Conservation (phyloP, 2,797 vertebrate species). For the Phalanger gymnotis region DNA sequence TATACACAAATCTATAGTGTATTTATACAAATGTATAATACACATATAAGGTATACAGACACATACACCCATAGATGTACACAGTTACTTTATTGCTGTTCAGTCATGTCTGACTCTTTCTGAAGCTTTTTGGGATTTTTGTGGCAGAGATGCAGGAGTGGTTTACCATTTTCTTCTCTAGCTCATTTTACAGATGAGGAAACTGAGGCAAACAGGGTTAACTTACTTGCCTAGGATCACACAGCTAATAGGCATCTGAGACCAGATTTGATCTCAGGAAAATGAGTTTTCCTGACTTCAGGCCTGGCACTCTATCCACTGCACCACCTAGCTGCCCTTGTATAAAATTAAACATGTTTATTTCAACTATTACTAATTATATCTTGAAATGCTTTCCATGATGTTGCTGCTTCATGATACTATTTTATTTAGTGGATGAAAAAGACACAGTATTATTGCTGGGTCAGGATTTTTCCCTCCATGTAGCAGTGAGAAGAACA, state of each 20-base stretch:
- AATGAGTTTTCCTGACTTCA: background rate
- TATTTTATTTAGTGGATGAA: background rate
- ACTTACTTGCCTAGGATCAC: too few relatives aligned
- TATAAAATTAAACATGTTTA: background rate
- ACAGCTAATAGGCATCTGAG: too few relatives aligned
- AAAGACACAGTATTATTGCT: background rate
- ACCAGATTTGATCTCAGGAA: background rate
- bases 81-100: background rate
- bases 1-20: background rate
- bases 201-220: too few relatives aligned
- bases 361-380: background rate
- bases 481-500: background rate
- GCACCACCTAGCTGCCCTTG: background rate
- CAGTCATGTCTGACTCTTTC: too few relatives aligned
- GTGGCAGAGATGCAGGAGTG: too few relatives aligned
- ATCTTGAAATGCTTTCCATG: background rate
- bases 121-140: too few relatives aligned
- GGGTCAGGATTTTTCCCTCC: background rate
- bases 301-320: background rate
- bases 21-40: background rate
- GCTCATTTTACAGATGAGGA: background rate
- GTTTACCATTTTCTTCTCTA: too few relatives aligned
- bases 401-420: fast-evolving
- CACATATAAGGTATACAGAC: background rate
- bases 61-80: background rate